A percentile compares a stretch with the other conserved stretches of the same genome.
Conservation (phyloP, 2,113 vertebrate genomes). For the Nothoprocta pentlandii region DNA sequence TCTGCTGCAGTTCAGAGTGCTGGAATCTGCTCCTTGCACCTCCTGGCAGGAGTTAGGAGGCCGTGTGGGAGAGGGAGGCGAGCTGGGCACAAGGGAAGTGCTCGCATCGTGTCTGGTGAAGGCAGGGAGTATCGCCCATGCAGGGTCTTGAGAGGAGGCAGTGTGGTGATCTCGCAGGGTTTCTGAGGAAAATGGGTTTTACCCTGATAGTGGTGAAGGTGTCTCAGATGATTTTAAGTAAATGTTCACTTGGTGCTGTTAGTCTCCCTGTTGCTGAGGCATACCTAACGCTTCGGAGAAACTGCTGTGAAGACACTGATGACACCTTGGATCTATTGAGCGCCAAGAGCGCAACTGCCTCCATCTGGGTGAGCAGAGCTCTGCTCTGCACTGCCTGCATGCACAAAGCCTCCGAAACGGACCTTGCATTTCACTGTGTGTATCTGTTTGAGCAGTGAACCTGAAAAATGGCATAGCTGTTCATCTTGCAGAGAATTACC, state of each 20-base stretch:
- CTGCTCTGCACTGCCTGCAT: conserved; percentile 34
- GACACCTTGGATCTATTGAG: background rate
- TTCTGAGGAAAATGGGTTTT: conserved; percentile 45
- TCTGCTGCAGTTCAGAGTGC: conserved; percentile 43
- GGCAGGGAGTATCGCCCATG: background rate
- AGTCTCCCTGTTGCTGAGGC: background rate
- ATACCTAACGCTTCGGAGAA: conserved; percentile 11
- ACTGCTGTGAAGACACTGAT: conserved; percentile 34
- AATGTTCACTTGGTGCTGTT: conserved; percentile 35
- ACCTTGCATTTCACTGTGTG: conserved; percentile 23
- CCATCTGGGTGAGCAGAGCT: conserved; percentile 21
- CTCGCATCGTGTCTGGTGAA: background rate
- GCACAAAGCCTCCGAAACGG: conserved; percentile 46
- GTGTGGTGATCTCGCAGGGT: conserved; percentile 28
- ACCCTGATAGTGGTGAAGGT: conserved; percentile 27
- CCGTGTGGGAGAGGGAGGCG: background rate
- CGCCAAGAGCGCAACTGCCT: conserved; percentile 51
- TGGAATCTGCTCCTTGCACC: conserved; percentile 35
- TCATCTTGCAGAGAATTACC: conserved; percentile 63
- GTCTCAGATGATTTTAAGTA: conserved; percentile 50
- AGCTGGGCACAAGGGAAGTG: background rate
- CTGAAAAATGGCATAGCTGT: conserved; percentile 65
- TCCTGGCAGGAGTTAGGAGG: conserved; percentile 12
- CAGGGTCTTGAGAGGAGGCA: background rate
- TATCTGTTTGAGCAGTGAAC: conserved; percentile 62